Conservation (phyloP, 2,113 vertebrate genomes). For the Hemiscyllium ocellatum region DNA sequence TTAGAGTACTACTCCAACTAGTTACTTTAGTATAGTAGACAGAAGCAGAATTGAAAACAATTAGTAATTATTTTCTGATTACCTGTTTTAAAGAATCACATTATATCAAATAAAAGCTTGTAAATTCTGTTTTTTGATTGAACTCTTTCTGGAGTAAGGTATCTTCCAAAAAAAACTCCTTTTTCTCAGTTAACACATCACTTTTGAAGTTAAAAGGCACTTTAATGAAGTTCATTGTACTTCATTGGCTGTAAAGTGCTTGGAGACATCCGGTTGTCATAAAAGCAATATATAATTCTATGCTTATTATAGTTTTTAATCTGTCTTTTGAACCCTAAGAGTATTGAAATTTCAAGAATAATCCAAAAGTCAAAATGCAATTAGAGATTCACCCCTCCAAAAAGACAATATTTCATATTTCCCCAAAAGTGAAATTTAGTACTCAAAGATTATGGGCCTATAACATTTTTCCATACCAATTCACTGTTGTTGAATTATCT, state of each 20-base stretch:
- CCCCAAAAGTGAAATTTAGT: conserved; percentile 1
- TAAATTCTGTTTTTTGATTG: background rate
- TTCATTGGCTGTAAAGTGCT: background rate
- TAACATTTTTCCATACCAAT: background rate
- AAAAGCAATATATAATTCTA: background rate
- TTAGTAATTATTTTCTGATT: background rate
- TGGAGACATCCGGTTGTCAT: background rate
- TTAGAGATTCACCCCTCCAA: background rate
- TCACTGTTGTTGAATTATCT: background rate
- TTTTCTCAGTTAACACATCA: background rate
- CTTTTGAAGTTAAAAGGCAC: background rate
- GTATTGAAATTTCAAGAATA: background rate
- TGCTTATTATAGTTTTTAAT: background rate
- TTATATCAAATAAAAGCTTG: background rate
- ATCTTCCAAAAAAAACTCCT: background rate
- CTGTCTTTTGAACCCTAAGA: background rate
- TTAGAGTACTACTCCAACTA: background rate
- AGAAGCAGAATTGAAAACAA: background rate
- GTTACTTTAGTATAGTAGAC: background rate
- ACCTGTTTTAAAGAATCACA: background rate
- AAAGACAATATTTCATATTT: background rate
- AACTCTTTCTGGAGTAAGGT: background rate
- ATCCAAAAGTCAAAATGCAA: background rate
- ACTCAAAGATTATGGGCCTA: background rate
- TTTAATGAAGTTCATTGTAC: background rate